These are phyloP conservation scores for Xyrichtys novacula DNA, from an alignment of 2,797 vertebrate species.

Conservation along the genomic window DNA sequence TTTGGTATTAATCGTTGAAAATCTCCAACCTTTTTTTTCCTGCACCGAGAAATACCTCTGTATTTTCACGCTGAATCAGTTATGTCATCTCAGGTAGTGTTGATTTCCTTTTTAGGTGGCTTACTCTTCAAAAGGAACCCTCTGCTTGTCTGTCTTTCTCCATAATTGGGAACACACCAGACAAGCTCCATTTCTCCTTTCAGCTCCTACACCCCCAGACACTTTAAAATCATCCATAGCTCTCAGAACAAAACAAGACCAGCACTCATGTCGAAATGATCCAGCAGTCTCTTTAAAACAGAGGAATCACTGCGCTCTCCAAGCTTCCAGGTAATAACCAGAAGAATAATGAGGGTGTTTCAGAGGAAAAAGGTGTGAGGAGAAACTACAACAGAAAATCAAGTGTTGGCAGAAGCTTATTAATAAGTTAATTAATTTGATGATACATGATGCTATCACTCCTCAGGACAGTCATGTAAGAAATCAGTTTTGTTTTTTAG, in stretches of 20 bases:
- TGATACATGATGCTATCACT: not conserved
- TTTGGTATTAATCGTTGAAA: too few species aligned
- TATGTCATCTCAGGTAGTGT: slow-evolving; percentile 19
- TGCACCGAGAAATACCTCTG: not conserved
- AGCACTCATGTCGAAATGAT: slow-evolving; percentile 16
- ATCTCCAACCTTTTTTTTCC: not conserved
- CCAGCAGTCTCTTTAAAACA: not conserved
- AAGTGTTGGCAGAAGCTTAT: too few species aligned
- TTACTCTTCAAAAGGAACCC: slow-evolving; percentile 20
- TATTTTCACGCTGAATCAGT: slow-evolving; percentile 24
- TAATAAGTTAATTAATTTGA: not conserved
- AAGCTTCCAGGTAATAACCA: slow-evolving; percentile 17
- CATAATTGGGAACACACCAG: slow-evolving; percentile 17
- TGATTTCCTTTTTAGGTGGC: slow-evolving; percentile 21
- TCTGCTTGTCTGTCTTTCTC: not conserved
- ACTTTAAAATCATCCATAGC: slow-evolving; percentile 32
- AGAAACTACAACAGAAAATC: too few species aligned
- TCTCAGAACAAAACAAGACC: slow-evolving; percentile 11
- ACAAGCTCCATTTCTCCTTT: not conserved
- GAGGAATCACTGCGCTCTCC: not conserved
- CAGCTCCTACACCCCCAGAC: not conserved
- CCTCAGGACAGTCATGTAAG: too few species aligned
- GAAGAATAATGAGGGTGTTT: slow-evolving; percentile 4
- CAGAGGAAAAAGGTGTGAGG: too few species aligned
- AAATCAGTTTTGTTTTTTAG: too few species aligned